phyloP scores from a whole-genome alignment of 1,140 invertebrate species.

The Drosophila dunni region DNA sequence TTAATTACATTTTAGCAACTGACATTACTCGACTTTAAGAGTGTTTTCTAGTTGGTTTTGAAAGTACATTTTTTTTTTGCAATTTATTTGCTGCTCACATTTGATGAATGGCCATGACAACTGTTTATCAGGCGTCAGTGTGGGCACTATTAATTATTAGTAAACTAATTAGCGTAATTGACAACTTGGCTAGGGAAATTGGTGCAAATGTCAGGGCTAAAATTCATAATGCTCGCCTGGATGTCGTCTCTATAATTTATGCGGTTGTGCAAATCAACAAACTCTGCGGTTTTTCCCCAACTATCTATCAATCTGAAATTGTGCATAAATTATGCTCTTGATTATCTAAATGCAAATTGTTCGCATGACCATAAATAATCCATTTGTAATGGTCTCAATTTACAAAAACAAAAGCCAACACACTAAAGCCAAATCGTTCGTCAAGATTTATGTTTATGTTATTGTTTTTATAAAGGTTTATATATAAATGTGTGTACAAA shows the following conservation, averaged over 20 bases:
- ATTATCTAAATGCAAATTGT: conserved; percentile 67
- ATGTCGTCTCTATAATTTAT: conserved; percentile 67
- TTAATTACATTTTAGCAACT: no score
- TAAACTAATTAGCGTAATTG: conserved; percentile 63
- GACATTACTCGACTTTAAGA: no score
- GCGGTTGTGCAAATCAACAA: conserved; percentile 57
- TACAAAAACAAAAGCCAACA: conserved; percentile 34
- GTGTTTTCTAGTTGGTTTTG: neutral
- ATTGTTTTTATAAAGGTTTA: conserved; percentile 32
- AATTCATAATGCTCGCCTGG: conserved; percentile 52
- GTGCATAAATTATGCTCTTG: conserved; percentile 74
- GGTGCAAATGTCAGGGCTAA: conserved; percentile 58
- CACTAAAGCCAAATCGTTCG: conserved; percentile 65
- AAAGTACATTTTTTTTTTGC: neutral
- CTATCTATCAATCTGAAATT: conserved; percentile 33
- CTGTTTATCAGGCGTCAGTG: conserved; percentile 13
- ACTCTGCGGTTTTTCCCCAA: conserved; percentile 44
- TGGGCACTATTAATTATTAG: conserved; percentile 54
- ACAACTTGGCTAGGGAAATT: conserved; percentile 39
- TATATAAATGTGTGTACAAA: conserved; percentile 55
- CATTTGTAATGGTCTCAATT: conserved; percentile 40
- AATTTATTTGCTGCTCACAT: neutral
- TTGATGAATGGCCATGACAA: conserved; percentile 5
- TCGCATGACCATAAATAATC: conserved; percentile 47
- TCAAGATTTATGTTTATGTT: conserved; percentile 21